Evolutionary conservation across 1,140 invertebrate species (phyloP).

Genomic region (Apocrypta bakeri): DNA sequence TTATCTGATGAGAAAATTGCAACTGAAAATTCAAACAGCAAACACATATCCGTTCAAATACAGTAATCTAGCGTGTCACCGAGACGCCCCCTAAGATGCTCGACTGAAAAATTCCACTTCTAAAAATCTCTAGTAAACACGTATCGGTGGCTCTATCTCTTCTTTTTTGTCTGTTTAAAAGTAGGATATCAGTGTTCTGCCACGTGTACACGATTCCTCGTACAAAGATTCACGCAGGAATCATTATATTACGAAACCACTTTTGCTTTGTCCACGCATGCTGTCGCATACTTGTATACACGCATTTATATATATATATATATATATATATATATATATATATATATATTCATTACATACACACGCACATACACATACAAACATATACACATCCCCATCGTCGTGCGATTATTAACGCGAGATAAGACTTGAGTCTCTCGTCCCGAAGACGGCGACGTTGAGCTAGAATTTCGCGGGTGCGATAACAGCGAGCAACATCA

Average conservation of each 20-base stretch:
- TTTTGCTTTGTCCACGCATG: not conserved
- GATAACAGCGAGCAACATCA: slow-evolving; percentile 8
- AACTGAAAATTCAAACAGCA: no score
- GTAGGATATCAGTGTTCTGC: slow-evolving; percentile 39
- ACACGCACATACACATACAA: not conserved
- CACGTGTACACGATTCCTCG: slow-evolving; percentile 40
- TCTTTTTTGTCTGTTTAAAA: not conserved
- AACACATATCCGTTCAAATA: no score
- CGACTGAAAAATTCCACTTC: slow-evolving; percentile 9
- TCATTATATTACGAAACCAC: slow-evolving; percentile 33
- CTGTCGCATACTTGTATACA: no score
- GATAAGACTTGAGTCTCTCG: not conserved
- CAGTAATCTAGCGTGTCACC: no score
- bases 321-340: not conserved
- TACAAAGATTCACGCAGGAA: not conserved
- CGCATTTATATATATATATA: not conserved
- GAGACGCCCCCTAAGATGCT: not conserved
- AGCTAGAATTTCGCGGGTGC: not conserved
- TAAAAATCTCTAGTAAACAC: not conserved
- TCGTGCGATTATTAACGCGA: slow-evolving; percentile 28
- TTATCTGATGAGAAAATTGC: no score
- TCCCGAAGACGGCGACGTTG: slow-evolving; percentile 8
- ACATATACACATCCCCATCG: not conserved
- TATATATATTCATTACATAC: not conserved
- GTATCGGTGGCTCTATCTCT: not conserved